These are phyloP conservation scores for Xylocopa sonorina DNA, from an alignment of 1,140 invertebrate species.

Conservation along the genomic window DNA sequence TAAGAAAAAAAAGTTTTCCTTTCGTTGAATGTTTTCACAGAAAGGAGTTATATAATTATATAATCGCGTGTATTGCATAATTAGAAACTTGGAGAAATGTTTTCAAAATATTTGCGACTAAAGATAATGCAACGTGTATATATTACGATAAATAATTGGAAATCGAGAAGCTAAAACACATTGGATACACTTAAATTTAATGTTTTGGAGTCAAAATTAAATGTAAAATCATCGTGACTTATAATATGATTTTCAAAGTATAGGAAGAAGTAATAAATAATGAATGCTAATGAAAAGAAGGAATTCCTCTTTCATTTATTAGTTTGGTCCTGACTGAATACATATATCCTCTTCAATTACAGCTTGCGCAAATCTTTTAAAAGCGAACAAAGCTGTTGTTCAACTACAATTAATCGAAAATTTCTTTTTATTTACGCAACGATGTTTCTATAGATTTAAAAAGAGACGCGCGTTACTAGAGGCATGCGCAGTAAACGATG, in stretches of 20 bases:
- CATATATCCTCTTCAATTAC: background rate
- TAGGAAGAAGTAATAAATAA: background rate
- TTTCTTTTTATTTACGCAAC: background rate
- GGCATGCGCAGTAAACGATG: slow-evolving; percentile 11
- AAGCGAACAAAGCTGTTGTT: background rate
- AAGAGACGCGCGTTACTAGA: background rate
- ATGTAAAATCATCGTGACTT: too few relatives aligned
- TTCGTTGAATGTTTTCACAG: background rate
- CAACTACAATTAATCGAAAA: background rate
- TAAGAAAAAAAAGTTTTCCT: background rate
- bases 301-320: background rate
- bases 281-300: background rate
- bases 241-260: too few relatives aligned
- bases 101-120: background rate
- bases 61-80: background rate
- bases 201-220: background rate
- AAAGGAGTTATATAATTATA: background rate
- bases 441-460: background rate
- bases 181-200: background rate
- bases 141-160: background rate
- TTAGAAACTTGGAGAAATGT: background rate
- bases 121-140: background rate
- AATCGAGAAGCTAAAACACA: background rate
- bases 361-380: background rate
- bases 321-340: background rate